A percentile compares a stretch with the other conserved stretches of the same genome.
These are phyloP conservation scores for Anguilla anguilla DNA, from an alignment of 2,797 vertebrate species.

Conservation along the genomic window DNA sequence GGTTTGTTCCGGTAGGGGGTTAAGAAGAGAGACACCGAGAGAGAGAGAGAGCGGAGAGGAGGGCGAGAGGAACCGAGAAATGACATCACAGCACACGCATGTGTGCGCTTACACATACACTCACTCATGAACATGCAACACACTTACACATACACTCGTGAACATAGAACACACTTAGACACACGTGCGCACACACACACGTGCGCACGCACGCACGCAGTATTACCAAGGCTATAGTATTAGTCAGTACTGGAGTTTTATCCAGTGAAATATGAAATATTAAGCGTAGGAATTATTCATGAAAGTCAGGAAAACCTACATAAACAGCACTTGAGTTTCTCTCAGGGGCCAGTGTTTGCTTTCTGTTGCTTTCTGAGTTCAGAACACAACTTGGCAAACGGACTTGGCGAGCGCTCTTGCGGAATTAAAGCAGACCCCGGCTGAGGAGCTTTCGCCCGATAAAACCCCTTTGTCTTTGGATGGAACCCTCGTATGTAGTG, in stretches of 20 bases:
- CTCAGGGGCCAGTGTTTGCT: constrained; percentile 16
- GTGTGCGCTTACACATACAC: not conserved
- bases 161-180: too few species aligned
- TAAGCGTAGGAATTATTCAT: constrained; percentile 35
- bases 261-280: constrained; percentile 23
- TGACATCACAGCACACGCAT: not conserved
- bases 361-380: constrained; percentile 42
- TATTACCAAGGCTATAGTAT: not conserved
- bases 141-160: constrained; percentile 11
- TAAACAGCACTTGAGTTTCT: constrained; percentile 28
- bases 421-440: constrained; percentile 32
- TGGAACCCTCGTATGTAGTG: constrained; percentile 33
- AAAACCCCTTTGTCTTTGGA: constrained; percentile 40
- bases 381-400: constrained; percentile 47
- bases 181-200: not conserved
- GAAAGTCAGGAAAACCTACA: constrained; percentile 26
- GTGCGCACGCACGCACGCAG: not conserved
- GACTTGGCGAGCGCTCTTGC: constrained; percentile 31
- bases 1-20: not conserved
- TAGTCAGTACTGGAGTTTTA: not conserved
- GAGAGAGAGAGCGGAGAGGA: not conserved
- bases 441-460: constrained; percentile 35
- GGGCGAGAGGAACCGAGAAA: not conserved
- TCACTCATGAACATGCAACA: not conserved
- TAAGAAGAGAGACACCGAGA: not conserved